phyloP scores from a whole-genome alignment of 1,140 invertebrate genomes.

The Drosophila mojavensis region DNA sequence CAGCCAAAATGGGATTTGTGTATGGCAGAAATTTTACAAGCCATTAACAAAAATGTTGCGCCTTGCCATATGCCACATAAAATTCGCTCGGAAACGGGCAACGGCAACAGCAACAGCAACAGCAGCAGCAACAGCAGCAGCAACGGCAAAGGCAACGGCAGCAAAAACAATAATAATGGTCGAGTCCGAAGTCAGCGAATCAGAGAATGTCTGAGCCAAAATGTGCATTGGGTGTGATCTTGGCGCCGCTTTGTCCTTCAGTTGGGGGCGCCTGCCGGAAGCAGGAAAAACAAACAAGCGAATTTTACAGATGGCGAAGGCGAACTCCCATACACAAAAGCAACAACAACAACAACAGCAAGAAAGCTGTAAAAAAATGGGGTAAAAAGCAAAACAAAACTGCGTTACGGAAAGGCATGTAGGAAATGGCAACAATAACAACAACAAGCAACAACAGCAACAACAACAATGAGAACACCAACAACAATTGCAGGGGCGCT shows the following conservation, averaged over 20 bases:
- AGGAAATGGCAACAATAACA: constrained; percentile 55
- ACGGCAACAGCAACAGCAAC: constrained; percentile 14
- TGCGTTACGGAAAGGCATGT: constrained; percentile 69
- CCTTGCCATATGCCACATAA: constrained; percentile 78
- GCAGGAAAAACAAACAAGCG: constrained; percentile 74
- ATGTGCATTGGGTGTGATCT: constrained; percentile 73
- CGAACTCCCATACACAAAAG: constrained; percentile 1
- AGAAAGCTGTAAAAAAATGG: constrained; percentile 13
- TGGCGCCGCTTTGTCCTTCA: constrained; percentile 58
- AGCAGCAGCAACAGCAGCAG: not conserved
- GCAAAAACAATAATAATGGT: constrained; percentile 27
- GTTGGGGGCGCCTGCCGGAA: constrained; percentile 58
- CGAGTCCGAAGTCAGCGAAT: constrained; percentile 5
- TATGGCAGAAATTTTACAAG: constrained; percentile 72
- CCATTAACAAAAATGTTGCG: constrained; percentile 81
- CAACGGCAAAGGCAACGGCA: not conserved
- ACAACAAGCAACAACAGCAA: constrained; percentile 19
- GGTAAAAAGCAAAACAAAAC: constrained; percentile 41
- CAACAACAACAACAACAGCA: constrained; percentile 14
- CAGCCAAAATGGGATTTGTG: constrained; percentile 61
- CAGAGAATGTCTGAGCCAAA: constrained; percentile 59
- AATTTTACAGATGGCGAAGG: constrained; percentile 52
- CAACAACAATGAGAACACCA: constrained; percentile 27
- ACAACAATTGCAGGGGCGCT: constrained; percentile 56
- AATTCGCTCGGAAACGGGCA: constrained; percentile 44